Conservation (phyloP, 2,797 vertebrate species). For the Falco concolor region DNA sequence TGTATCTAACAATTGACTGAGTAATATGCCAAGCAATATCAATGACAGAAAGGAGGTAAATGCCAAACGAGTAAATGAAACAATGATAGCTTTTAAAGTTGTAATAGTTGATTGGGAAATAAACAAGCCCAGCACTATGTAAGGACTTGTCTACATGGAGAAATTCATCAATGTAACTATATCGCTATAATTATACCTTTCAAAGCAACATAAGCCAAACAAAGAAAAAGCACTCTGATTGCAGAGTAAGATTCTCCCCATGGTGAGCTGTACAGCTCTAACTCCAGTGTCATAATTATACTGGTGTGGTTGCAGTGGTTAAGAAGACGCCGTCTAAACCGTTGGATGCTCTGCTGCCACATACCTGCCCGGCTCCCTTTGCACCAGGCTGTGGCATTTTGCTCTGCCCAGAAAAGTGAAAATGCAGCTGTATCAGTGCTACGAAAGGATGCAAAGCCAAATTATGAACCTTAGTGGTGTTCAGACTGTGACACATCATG, state of each 20-base stretch:
- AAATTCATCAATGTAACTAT: neutral
- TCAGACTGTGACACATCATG: neutral
- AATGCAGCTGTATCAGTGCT: fast-evolving
- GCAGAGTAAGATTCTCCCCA: neutral
- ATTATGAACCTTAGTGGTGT: fast-evolving
- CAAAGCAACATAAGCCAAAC: neutral
- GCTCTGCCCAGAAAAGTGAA: neutral
- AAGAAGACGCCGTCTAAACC: neutral
- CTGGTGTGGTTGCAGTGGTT: neutral
- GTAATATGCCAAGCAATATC: constrained; percentile 23
- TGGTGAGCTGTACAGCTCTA: neutral
- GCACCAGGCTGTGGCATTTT: neutral
- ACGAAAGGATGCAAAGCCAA: neutral
- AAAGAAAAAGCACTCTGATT: neutral
- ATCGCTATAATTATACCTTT: neutral
- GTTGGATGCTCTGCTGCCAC: fast-evolving
- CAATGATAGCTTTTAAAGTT: neutral
- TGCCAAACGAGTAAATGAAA: constrained; percentile 43
- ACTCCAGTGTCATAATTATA: fast-evolving
- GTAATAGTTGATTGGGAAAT: neutral
- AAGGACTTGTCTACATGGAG: neutral
- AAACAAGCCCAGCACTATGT: neutral
- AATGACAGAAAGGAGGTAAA: constrained; percentile 13
- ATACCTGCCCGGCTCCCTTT: fast-evolving
- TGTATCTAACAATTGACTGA: constrained; percentile 46